These are phyloP conservation scores for Podargus strigoides DNA, from an alignment of 2,797 vertebrate genomes.

Conservation along the genomic window DNA sequence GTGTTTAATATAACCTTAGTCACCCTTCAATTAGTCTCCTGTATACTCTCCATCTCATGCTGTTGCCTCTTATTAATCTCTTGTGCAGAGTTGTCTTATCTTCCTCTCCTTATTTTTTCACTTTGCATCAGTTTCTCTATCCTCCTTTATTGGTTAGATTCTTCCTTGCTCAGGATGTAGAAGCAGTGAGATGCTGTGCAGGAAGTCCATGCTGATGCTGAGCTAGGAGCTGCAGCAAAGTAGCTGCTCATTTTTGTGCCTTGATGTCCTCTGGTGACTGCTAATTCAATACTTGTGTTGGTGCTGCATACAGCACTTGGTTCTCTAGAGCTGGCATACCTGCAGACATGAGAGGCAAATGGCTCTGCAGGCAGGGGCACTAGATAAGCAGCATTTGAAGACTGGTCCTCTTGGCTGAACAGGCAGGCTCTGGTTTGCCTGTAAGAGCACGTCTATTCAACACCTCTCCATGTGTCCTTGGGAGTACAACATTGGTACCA, in stretches of 20 bases:
- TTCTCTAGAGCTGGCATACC: accelerated
- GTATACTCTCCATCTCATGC: neutral
- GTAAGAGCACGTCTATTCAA: neutral
- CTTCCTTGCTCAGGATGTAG: neutral
- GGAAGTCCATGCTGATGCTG: neutral
- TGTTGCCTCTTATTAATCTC: neutral
- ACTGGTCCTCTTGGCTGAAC: neutral
- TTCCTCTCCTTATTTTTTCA: neutral
- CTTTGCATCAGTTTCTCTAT: neutral
- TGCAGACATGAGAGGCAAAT: accelerated
- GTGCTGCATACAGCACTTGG: neutral
- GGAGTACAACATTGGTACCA: neutral
- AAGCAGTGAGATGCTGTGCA: neutral
- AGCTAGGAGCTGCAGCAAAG: neutral
- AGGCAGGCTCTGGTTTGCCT: neutral
- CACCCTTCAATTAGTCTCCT: neutral
- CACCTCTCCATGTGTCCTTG: neutral
- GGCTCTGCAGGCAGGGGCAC: neutral
- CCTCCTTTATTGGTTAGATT: neutral
- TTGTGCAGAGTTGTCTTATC: neutral
- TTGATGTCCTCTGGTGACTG: neutral
- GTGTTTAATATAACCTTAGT: neutral
- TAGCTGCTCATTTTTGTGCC: neutral
- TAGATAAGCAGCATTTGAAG: neutral
- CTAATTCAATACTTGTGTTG: neutral